Evolutionary conservation across 2,113 vertebrate species (phyloP), one percentile per base, ranked within the genome.

Genomic region (Zapornia atra): DNA sequence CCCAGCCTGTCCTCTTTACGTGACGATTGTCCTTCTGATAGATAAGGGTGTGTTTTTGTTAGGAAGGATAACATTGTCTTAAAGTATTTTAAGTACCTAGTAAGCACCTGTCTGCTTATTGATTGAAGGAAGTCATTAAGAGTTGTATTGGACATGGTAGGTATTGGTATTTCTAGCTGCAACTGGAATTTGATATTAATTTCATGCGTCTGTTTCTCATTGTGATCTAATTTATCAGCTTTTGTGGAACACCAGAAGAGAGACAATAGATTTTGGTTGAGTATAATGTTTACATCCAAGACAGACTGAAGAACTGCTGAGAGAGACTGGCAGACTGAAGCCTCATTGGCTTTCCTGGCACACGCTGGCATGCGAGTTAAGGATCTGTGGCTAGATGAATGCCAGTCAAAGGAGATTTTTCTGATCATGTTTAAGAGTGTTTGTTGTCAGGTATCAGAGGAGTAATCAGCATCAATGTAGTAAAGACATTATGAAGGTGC

Each of bases 331-430:
- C 25, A 86, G 64, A 66, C 25, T 65, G 26, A 80, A 84, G 26
- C 14, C 26, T 70, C 6, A 7, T 42, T 65, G 65, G 28, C 54
- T 72, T 94, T 33, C 28, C 25, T 77, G 46, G 12, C 4, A 4
- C 6, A 7, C 54, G 9, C 61, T 68, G 22, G 5, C 33, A 4
- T 34, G n/a, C 0, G 0, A 56, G 29, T 79, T 94, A 44, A 63
- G 90, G 57, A 48, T 64, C 31, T 42, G 24, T 88, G 61, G 5
- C 31, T 80, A 33, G 79, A 57, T 31, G 18, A 65, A 38, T 48
- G 38, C 42, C 42, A 65, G 29, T 61, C 72, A 92, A 79, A 75
- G 24, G 36, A 70, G 36, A 46, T 68, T 66, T 88, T 93, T 90
- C 56, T 81, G 54, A 60, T 54, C 11, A 10, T 53, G 16, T 81